Evolutionary conservation across 2,888 invertebrate genomes (phyloP).

Genomic region (Balanococcus diminutus): DNA sequence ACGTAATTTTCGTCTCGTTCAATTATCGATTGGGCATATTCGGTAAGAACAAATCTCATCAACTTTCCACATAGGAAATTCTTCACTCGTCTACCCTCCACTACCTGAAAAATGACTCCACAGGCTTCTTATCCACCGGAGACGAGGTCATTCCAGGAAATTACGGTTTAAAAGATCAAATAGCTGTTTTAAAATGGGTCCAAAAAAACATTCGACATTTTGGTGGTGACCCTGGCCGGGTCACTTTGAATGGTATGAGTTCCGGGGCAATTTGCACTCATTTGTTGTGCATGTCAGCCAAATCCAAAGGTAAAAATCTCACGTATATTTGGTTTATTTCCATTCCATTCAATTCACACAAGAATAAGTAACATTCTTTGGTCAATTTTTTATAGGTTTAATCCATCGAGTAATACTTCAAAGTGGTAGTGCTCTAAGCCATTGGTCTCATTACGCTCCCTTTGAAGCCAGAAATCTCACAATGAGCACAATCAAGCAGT

Average conservation of each 20-base stretch:
- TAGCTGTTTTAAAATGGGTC: slow-evolving; percentile 69
- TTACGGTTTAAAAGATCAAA: slow-evolving; percentile 55
- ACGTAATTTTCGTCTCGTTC: slow-evolving; percentile 69
- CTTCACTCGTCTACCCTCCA: too few relatives aligned
- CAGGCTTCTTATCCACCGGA: slow-evolving; percentile 62
- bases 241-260: slow-evolving; percentile 55
- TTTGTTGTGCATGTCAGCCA: slow-evolving; percentile 50
- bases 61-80: too few relatives aligned
- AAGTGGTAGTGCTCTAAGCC: slow-evolving; percentile 69
- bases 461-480: slow-evolving; percentile 6
- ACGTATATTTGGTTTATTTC: too few relatives aligned
- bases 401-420: slow-evolving; percentile 77
- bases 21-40: slow-evolving; percentile 68
- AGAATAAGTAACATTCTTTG: neutral
- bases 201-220: slow-evolving; percentile 68
- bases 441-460: slow-evolving; percentile 61
- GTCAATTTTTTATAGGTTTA: slow-evolving; percentile 65
- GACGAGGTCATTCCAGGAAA: slow-evolving; percentile 64
- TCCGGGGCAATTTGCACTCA: slow-evolving; percentile 54
- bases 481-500: neutral
- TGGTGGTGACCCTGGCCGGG: slow-evolving; percentile 63
- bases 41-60: slow-evolving; percentile 59
- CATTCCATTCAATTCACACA: too few relatives aligned
- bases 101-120: too few relatives aligned
- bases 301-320: slow-evolving; percentile 56